These are phyloP conservation scores for Antheraea yamamai DNA, from an alignment of 2,888 invertebrate genomes.

Conservation along the genomic window DNA sequence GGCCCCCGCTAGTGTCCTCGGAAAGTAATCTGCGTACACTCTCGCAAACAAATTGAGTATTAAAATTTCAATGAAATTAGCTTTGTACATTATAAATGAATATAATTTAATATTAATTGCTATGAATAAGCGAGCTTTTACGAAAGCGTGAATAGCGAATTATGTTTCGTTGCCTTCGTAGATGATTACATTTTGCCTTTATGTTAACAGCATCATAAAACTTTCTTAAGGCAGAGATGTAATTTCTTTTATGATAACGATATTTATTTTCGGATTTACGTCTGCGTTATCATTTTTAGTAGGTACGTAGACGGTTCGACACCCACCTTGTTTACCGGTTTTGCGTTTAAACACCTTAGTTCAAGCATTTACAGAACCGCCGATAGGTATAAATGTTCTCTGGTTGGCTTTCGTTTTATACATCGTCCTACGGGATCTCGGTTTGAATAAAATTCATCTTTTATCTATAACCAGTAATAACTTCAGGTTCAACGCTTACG, in stretches of 20 bases:
- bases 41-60: background rate
- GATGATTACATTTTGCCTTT: conserved; percentile 9
- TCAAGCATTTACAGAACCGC: background rate
- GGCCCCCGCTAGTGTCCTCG: background rate
- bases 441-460: background rate
- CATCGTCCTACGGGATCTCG: background rate
- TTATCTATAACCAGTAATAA: no score
- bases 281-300: conserved; percentile 17
- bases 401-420: background rate
- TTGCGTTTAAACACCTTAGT: background rate
- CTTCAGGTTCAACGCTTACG: no score
- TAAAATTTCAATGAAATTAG: conserved; percentile 10
- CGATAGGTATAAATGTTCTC: background rate
- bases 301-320: background rate
- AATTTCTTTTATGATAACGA: conserved; percentile 20
- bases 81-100: conserved; percentile 1
- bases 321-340: conserved; percentile 7
- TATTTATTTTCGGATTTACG: conserved; percentile 18
- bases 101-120: conserved; percentile 6
- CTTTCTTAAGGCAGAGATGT: conserved; percentile 3
- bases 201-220: conserved; percentile 16
- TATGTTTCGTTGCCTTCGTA: background rate
- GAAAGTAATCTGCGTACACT: background rate
- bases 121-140: conserved; percentile 3
- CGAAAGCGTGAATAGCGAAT: conserved; percentile 6